Evolutionary conservation across 2,797 vertebrate species (phyloP).

Genomic region (Acrossocheilus fasciatus): DNA sequence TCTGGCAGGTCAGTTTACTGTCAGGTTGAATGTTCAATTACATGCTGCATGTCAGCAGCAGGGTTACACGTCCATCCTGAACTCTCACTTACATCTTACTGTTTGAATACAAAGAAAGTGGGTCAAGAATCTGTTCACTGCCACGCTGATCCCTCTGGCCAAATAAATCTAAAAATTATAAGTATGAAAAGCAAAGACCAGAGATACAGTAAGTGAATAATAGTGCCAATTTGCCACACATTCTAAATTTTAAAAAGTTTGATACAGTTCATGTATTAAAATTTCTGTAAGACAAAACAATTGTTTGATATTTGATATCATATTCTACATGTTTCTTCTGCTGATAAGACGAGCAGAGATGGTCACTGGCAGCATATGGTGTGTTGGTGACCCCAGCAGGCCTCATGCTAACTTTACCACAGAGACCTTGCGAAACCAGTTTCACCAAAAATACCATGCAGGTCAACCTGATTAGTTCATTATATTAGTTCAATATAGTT

Average conservation of each 20-base stretch:
- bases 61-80: slow-evolving; percentile 1
- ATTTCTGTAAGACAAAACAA: neutral
- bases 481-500: too few species aligned
- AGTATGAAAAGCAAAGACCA: neutral
- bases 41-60: slow-evolving; percentile 21
- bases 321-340: neutral
- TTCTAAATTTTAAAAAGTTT: neutral
- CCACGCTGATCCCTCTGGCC: neutral
- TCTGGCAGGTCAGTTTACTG: slow-evolving; percentile 5
- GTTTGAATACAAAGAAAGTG: slow-evolving; percentile 21
- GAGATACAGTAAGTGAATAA: neutral
- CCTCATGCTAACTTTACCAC: neutral
- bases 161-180: neutral
- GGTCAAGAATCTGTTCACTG: slow-evolving; percentile 10
- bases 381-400: neutral
- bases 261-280: neutral
- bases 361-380: neutral
- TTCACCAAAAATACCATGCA: neutral
- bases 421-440: neutral
- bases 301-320: neutral
- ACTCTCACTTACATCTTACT: slow-evolving; percentile 7
- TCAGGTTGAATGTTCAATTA: slow-evolving; percentile 30
- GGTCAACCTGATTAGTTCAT: neutral
- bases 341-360: neutral
- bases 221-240: neutral